phyloP scores from a whole-genome alignment of 2,797 vertebrate species.

The Margarornis squamiger region DNA sequence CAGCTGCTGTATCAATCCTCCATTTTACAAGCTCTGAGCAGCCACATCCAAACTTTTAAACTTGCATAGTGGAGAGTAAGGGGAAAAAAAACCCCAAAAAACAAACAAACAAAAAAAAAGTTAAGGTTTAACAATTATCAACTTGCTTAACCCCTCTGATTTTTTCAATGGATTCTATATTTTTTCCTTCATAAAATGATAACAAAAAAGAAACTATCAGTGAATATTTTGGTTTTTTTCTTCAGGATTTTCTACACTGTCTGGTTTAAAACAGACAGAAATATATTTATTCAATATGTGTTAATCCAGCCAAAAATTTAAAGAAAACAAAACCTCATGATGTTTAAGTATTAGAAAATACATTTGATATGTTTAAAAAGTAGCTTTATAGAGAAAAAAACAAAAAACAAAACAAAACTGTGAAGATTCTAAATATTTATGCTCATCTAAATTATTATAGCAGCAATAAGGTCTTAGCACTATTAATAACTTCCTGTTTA shows the following conservation, averaged over 20 bases:
- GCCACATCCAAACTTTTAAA: background rate
- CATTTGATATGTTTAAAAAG: background rate
- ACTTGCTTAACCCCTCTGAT: fast-evolving
- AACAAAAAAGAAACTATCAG: background rate
- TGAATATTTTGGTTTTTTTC: background rate
- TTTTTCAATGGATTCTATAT: background rate
- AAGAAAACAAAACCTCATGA: background rate
- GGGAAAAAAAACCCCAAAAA: too few species aligned
- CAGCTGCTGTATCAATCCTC: background rate
- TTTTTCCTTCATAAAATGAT: background rate
- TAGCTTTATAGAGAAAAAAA: background rate
- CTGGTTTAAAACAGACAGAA: background rate
- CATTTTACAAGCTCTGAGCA: background rate
- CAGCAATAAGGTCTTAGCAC: background rate
- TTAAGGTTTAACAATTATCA: background rate
- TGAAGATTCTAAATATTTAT: background rate
- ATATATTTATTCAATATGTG: background rate
- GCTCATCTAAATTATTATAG: background rate
- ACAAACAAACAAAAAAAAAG: background rate
- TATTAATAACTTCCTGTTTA: background rate
- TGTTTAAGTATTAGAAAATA: background rate
- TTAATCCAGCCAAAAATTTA: background rate
- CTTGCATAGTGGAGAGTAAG: background rate
- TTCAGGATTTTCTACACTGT: background rate
- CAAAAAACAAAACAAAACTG: fast-evolving